Base-by-base conservation (phyloP, 2,113 vertebrate genomes). In the Uria lomvia region DNA sequence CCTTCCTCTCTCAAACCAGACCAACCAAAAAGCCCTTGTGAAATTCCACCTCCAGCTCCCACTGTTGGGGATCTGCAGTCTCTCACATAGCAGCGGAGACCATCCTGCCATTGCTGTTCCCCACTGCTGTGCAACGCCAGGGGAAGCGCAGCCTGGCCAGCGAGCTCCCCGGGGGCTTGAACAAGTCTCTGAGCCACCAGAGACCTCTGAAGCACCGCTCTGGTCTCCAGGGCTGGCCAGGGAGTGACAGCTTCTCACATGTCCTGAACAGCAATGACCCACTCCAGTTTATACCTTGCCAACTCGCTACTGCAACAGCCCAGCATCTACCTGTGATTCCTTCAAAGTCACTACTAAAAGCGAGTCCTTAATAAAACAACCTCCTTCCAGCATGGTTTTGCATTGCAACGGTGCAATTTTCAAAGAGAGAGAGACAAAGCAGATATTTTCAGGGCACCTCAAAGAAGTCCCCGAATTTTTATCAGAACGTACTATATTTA, bases 41-140 rank as follows among this genome's bases (percentile, higher is more conserved):
- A 67, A 50, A 55, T 38, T 62, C 11, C 24, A 20, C 15, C 38
- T 68, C 50, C 40, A n/a, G 43, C 43, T 92, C 22, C 55, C 32
- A 4, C 19, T 15, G 29, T 12, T 40, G 4, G 36, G 36, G 16
- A 72, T 45, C 58, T 55, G 36, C 38, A 5, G 32, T 26, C 0
- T 0, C 62, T 60, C 75, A 4, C 8, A 4, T 1, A 40, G 45
- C 11, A 3, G 9, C 2, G 7, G 23, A 77, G 40, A 40, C 68
- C 36, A 29, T 16, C 72, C 75, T 5, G 23, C 52, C 16, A 5
- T 53, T 40, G 82, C 70, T 17, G 3, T 1, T 42, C 87, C 63
- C 30, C 10, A 5, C 40, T 26, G n/a, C 55, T 12, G 2, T 22
- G 32, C 23, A 34, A 15, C 3, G 36, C 27, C 42, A 38, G 53